Percentiles rank a stretch among this genome's conserved stretches.
Evolutionary conservation across 2,888 invertebrate species (phyloP).

Genomic region (Clitarchus hookeri): DNA sequence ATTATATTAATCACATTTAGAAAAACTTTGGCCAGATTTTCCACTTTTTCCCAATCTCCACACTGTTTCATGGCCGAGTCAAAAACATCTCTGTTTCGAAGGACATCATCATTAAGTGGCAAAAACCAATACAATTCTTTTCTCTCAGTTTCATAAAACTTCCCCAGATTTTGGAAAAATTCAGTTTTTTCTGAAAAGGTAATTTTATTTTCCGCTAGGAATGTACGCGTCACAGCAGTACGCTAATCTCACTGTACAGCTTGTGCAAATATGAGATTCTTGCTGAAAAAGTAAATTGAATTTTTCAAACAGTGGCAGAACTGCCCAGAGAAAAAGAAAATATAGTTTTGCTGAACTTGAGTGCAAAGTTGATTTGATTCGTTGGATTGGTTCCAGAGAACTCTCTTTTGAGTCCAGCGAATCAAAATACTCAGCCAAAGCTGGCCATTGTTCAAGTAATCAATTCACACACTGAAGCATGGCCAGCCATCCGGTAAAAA

Average conservation of each 20-base stretch:
- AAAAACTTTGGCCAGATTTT: constrained; percentile 15
- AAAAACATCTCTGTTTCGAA: not conserved
- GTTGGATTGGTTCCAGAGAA: not conserved
- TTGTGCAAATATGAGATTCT: constrained; percentile 22
- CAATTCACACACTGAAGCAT: constrained; percentile 4
- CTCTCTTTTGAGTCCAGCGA: not conserved
- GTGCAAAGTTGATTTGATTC: not conserved
- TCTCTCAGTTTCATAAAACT: not conserved
- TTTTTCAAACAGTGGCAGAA: not conserved
- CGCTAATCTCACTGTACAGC: not conserved
- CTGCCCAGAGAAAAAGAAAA: not conserved
- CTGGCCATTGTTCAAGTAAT: constrained; percentile 1
- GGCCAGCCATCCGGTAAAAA: constrained; percentile 10
- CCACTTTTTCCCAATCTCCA: constrained; percentile 26
- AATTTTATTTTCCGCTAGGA: not conserved
- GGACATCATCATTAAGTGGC: constrained; percentile 18
- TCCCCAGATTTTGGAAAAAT: not conserved
- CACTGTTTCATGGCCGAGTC: not conserved
- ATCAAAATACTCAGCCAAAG: constrained; percentile 3
- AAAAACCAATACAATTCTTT: not conserved
- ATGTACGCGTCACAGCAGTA: not conserved
- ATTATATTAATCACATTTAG: constrained; percentile 22
- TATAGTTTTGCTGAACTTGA: not conserved
- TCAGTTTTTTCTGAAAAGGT: not conserved
- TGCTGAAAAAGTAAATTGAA: constrained; percentile 22